These are phyloP conservation scores for Oplegnathus fasciatus DNA, from an alignment of 2,113 vertebrate species.

Conservation along the genomic window DNA sequence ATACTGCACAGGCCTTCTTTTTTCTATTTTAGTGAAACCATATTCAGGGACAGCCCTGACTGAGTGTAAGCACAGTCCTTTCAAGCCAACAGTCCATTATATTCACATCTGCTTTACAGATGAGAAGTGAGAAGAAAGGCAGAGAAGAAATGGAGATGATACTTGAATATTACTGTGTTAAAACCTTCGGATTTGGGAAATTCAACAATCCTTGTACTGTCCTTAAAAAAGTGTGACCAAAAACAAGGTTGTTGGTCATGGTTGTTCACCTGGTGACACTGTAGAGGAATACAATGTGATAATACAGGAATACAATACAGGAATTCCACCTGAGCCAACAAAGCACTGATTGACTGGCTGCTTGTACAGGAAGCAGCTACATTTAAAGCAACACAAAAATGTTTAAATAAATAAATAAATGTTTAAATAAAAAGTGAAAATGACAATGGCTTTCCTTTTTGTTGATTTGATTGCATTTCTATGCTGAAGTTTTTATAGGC, in stretches of 20 bases:
- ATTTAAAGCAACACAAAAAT: neutral
- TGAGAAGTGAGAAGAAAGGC: conserved; percentile 47
- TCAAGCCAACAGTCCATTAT: conserved; percentile 45
- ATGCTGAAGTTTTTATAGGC: no score
- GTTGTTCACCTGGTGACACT: neutral
- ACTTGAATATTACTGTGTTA: neutral
- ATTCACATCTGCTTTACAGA: conserved; percentile 74
- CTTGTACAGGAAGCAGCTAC: neutral
- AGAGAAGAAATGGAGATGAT: conserved; percentile 49
- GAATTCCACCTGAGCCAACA: neutral
- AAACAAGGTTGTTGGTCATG: neutral
- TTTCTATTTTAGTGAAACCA: conserved; percentile 15
- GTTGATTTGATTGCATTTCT: no score
- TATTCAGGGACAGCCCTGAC: conserved; percentile 33
- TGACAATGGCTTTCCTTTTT: no score
- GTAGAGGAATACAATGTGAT: no score
- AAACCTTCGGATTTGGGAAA: neutral
- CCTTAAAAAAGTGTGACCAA: neutral
- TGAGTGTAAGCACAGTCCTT: conserved; percentile 32
- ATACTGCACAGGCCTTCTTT: neutral
- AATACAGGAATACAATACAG: no score
- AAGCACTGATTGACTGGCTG: neutral
- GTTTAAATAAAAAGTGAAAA: no score
- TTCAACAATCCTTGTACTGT: conserved; percentile 1
- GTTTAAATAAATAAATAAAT: no score